Base-by-base conservation (phyloP, 2,888 invertebrate species). In the Proisotoma minuta region DNA sequence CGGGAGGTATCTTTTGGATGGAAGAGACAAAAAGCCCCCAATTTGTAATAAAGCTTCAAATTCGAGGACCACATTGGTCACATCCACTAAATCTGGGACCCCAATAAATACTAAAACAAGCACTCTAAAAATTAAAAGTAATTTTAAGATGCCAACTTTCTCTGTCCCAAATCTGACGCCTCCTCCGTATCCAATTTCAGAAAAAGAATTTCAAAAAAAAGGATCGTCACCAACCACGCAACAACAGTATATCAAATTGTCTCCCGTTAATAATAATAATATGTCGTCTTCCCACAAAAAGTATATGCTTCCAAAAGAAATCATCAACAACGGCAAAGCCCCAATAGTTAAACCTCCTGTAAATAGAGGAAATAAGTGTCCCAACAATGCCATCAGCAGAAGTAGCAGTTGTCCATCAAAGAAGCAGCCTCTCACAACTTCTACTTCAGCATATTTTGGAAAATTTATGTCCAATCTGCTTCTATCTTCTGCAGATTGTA, bases 391-490 rank as follows among this genome's bases (percentile, higher is more conserved):
- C 15, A 12, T 43, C 15, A 43, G 5, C 5, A 43, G 20, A 4
- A 12, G 18, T n/a, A n/a, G n/a, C n/a, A 43, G 51, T 18, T 8
- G 27, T 3, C 3, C 18, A 8, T 51, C 27, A 18, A 51, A 51
- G 28, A 51, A 51, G 27, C 3, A 10, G 23, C 15, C 20, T 47
- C 48, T 29, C 53, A 28, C 29, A 18, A 27, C 28, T 28, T 18
- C 53, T 5, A 24, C 22, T 51, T 51, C 22, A 50, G 18, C 28
- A 50, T 34, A 56, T 49, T 24, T 60, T 48, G 15, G 20, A 20
- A 26, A 52, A 26, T n/a, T 28, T n/a, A 28, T 48, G 27, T 4
- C 20, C 15, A 40, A 24, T 5, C 2, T 12, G 2, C 15, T 18
- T 22, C 18, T 39, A 4, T 18, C 28, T 18, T 28, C 23, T 12